Evolutionary conservation across 2,113 vertebrate genomes (phyloP).

Genomic region (Dissostichus mawsoni): DNA sequence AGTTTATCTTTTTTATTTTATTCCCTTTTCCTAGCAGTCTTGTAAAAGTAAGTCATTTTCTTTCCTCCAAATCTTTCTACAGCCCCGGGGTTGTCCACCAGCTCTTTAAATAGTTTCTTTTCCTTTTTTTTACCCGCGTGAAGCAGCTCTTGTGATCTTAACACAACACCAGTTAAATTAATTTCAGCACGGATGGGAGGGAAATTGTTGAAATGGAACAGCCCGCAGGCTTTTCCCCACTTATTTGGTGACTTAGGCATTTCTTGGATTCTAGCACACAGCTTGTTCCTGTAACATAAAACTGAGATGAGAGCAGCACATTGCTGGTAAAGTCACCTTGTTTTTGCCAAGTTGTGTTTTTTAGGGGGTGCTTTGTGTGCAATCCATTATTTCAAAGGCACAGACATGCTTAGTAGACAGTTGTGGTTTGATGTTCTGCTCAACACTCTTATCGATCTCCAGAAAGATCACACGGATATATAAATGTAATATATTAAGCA

Average conservation of each 20-base stretch:
- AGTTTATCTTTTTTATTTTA: conserved; percentile 45
- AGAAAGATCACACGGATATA: background rate
- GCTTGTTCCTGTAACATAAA: conserved; percentile 78
- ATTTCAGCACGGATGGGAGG: conserved; percentile 74
- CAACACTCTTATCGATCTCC: conserved; percentile 23
- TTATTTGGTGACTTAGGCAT: conserved; percentile 79
- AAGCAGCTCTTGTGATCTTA: conserved; percentile 77
- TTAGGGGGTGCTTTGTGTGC: conserved; percentile 51
- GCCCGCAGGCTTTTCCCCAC: conserved; percentile 75
- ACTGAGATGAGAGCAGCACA: conserved; percentile 76
- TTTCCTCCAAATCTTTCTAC: conserved; percentile 53
- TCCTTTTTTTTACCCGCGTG: conserved; percentile 33
- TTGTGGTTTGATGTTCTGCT: conserved; percentile 40
- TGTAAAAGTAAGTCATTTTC: conserved; percentile 66
- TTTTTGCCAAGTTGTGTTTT: conserved; percentile 78
- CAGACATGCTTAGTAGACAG: conserved; percentile 49
- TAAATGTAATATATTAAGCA: background rate
- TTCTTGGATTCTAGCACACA: conserved; percentile 72
- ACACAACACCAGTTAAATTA: conserved; percentile 79
- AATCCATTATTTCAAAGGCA: conserved; percentile 57
- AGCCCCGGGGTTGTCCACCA: conserved; percentile 61
- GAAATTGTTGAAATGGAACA: conserved; percentile 76
- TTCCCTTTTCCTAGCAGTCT: conserved; percentile 44
- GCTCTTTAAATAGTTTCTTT: conserved; percentile 67
- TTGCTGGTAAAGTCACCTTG: conserved; percentile 78